These are phyloP conservation scores for Uria aalge DNA, from an alignment of 2,113 vertebrate species.

Conservation along the genomic window DNA sequence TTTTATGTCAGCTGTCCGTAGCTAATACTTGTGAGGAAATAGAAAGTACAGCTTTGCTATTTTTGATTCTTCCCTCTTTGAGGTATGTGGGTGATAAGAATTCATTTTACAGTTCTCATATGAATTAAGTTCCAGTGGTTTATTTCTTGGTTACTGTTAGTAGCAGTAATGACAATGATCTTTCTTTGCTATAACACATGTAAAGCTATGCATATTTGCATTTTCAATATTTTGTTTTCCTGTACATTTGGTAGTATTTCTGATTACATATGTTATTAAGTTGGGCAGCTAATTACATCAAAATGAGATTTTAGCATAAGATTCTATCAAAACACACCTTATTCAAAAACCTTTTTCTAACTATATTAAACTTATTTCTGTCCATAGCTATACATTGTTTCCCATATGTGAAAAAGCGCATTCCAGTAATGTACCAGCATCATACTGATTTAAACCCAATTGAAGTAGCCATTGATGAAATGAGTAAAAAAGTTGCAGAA, in stretches of 20 bases:
- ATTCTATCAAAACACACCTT: neutral
- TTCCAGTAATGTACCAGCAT: slow-evolving; percentile 98
- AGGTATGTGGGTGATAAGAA: neutral
- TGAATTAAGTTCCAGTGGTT: neutral
- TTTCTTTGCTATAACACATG: neutral
- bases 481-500: slow-evolving; percentile 96
- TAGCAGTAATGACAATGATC: neutral
- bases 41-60: neutral
- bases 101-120: neutral
- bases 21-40: neutral
- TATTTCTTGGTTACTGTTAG: neutral
- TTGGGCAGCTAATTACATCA: neutral
- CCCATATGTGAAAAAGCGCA: slow-evolving; percentile 96
- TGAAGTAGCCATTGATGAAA: slow-evolving; percentile 97
- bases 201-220: neutral
- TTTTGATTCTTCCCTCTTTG: neutral
- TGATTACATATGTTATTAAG: neutral
- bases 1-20: neutral
- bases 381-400: slow-evolving; percentile 92
- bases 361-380: neutral
- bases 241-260: neutral
- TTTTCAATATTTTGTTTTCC: neutral
- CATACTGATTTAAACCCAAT: slow-evolving; percentile 96
- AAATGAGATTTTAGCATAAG: neutral
- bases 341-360: neutral